Evolutionary conservation across 2,888 invertebrate species (phyloP).

Genomic region (Athalia cordata): DNA sequence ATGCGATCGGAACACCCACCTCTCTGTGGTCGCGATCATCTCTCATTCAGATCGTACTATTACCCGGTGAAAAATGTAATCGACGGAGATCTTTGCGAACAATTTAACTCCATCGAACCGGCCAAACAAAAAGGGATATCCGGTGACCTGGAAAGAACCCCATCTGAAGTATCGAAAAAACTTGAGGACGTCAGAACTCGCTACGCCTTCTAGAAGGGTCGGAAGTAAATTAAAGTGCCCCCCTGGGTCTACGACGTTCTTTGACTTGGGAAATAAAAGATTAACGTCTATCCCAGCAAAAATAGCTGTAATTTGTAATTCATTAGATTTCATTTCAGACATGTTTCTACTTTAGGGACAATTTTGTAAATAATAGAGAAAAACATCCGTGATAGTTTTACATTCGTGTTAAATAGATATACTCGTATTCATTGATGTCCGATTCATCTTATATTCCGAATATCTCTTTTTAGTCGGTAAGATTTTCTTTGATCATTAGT

Average conservation of each 20-base stretch:
- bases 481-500: too few species aligned
- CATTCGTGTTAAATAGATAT: too few species aligned
- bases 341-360: too few species aligned
- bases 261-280: neutral
- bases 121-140: conserved; percentile 96
- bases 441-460: too few species aligned
- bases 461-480: too few species aligned
- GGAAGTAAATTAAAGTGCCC: neutral
- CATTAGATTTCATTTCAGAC: too few species aligned
- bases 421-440: too few species aligned
- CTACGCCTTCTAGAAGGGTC: conserved; percentile 93
- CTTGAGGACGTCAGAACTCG: conserved; percentile 98
- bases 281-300: neutral
- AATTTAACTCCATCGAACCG: conserved; percentile 96
- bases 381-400: too few species aligned
- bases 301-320: too few species aligned
- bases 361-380: too few species aligned
- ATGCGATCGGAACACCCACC: conserved; percentile 98
- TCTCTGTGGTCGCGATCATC: conserved; percentile 96
- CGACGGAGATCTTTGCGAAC: conserved; percentile 99
- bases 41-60: conserved; percentile 97
- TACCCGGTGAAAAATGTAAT: conserved; percentile 99
- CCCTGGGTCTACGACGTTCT: neutral
- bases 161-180: conserved; percentile 98
- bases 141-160: conserved; percentile 94